Base-by-base conservation (phyloP, 2,797 vertebrate species). In the Paratrypauchen microcephalus region DNA sequence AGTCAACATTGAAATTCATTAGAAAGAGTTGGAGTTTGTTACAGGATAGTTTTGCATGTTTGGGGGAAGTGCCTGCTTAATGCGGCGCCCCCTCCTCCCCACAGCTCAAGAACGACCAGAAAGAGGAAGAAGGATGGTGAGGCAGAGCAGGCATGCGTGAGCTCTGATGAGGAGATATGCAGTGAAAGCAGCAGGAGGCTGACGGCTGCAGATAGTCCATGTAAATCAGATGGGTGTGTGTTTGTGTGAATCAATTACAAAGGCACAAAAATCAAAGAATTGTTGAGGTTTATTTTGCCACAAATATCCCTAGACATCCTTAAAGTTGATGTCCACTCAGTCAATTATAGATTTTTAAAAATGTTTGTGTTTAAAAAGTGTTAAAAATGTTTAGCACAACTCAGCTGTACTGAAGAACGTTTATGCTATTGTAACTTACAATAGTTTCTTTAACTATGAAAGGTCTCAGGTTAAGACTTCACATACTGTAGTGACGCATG, bases 141-240 rank as follows among this genome's bases (percentile, higher is more conserved):
- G 73, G 84, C 82, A 85, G 81, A 86, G 85, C 90, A 92, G 86
- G 88, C 86, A 91, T 91, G 86, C 82, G 59, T 78, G 78, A 82
- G 86, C 81, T 48, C 68, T 80, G 90, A 92, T 92, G 87, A 84
- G 86, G 85, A 90, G 90, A 90, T 89, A 88, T 83, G 85, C 78
- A 76, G 75, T 69, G 47, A 71, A 74, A 88, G 74, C 90, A 89
- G 91, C 86, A 82, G 90, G 90, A 84, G 90, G 85, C 69, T 75
- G 84, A 90, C 24, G 79, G 73, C 80, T 73, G 80, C 65, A 70
- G 76, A 88, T 76, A 68, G 81, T 59, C 79, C 79, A 91, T 90
- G 87, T 81, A 86, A 91, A 92, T 91, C 84, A 86, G 72, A 21
- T 66, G 74, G 12, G 6, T 26, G 45, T 58, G 50, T 45, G 32